Base-by-base conservation (phyloP, 2,888 invertebrate species). In the Encarsia formosa region DNA sequence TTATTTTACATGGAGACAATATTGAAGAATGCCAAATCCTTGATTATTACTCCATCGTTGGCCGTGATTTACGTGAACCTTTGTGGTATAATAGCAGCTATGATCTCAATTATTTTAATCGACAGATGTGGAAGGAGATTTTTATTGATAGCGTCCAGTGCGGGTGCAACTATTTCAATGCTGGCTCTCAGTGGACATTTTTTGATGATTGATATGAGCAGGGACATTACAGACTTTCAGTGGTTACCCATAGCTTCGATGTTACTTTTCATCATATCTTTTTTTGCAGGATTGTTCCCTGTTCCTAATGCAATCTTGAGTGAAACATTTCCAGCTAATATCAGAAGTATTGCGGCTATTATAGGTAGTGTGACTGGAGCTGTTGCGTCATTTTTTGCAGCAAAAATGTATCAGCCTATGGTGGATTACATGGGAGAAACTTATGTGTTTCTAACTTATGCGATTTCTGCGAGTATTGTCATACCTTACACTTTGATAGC, bases 1-100 rank as follows among this genome's bases (percentile, higher is more conserved):
- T 18, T 65, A 8, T 68, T 65, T 26, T 72, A 68, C 58, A 67
- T 70, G 67, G 71, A 72, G 47, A 63, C 61, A 13, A 68, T 72
- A 11, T 41, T 72, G 29, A 60, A 16, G 9, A 58, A 54, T 1
- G 66, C 64, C 1, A 26, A 57, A 4, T 64, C 69, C 1, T 63
- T 59, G 1, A 56, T 62, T 1, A 50, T 70, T 3, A 22, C 54
- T 0, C 71, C 71, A 0, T 54, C 68, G 3, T 45, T 49, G 2
- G 42, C 65, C 15, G 68, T 71, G 13, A 68, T 70, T 5, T 58
- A 67, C 6, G 65, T 65, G n/a, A 63, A 63, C 31, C 16, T 48
- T 1, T 51, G 53, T 22, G 63, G 67, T 1, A 63, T 66, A 41
- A 15, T 58, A 1, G 56, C 66, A 1, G 61, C 65, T 2, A 56